Percentiles rank a stretch among this genome's conserved stretches.
Conservation (phyloP, 1,140 invertebrate genomes). For the Phymastichus coffea region DNA sequence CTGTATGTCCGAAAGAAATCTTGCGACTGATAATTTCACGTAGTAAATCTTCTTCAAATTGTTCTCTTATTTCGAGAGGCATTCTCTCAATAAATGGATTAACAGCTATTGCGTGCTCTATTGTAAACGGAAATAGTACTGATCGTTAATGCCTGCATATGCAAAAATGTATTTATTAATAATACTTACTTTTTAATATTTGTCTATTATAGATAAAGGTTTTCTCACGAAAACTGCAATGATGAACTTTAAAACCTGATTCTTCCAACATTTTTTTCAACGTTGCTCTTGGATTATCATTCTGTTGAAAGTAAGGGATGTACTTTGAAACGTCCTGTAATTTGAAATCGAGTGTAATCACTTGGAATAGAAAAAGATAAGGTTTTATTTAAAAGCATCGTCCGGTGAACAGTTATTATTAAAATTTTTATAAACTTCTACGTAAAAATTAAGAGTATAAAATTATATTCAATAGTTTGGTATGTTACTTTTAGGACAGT, state of each 20-base stretch:
- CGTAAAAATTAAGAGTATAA: no score
- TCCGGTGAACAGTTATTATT: no score
- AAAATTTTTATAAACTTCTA: no score
- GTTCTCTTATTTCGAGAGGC: conserved; percentile 62
- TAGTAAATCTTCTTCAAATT: conserved; percentile 59
- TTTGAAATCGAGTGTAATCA: conserved; percentile 5
- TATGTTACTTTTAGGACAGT: no score
- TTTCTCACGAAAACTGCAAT: conserved; percentile 65
- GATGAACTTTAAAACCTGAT: conserved; percentile 66
- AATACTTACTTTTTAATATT: conserved; percentile 58
- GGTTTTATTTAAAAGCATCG: no score
- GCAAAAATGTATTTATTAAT: not conserved
- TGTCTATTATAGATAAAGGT: conserved; percentile 66
- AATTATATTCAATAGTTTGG: no score
- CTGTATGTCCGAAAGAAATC: conserved; percentile 39
- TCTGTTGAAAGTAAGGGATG: conserved; percentile 49
- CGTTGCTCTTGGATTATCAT: conserved; percentile 61
- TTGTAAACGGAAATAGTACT: conserved; percentile 29
- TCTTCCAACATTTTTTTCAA: conserved; percentile 63
- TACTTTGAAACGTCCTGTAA: conserved; percentile 45
- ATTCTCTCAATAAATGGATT: conserved; percentile 74
- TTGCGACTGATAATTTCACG: conserved; percentile 44
- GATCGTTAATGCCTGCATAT: not conserved
- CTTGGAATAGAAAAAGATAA: not conserved
- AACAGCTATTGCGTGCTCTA: conserved; percentile 71